Evolutionary conservation across 1,140 invertebrate genomes (phyloP).

Genomic region (Centruroides vittatus): DNA sequence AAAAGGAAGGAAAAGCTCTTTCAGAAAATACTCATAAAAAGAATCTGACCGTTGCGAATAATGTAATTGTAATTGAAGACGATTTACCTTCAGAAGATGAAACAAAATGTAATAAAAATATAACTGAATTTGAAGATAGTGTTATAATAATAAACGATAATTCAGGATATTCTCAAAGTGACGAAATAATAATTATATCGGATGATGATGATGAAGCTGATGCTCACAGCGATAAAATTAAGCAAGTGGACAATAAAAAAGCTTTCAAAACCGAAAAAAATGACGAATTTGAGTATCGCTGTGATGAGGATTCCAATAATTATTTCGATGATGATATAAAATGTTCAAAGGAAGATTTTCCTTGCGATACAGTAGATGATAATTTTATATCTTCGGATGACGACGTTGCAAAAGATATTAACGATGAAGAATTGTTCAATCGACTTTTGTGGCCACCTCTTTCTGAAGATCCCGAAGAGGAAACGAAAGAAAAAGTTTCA

Average conservation of each 20-base stretch:
- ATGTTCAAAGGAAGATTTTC: background rate
- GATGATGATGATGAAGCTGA: background rate
- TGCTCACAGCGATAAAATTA: background rate
- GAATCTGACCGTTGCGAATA: background rate
- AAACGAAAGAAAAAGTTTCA: background rate
- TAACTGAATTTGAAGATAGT: background rate
- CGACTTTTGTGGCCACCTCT: slow-evolving; percentile 10
- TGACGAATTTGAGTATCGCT: no score
- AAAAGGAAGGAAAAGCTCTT: background rate
- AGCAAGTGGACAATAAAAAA: no score
- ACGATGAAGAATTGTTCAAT: slow-evolving; percentile 5
- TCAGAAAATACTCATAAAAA: background rate
- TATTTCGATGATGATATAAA: no score
- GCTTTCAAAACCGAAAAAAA: no score
- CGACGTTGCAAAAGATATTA: slow-evolving; percentile 17
- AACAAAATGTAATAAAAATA: background rate
- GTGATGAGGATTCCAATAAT: no score
- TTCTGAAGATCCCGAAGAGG: slow-evolving; percentile 4
- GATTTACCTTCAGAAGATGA: background rate
- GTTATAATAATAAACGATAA: background rate
- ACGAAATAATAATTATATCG: slow-evolving; percentile 5
- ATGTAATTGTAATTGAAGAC: background rate
- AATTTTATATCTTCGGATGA: slow-evolving; percentile 16
- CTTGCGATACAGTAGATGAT: background rate
- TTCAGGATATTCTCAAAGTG: slow-evolving; percentile 5